Evolutionary conservation across 2,797 vertebrate genomes (phyloP).

Genomic region (Epinephelus coioides): DNA sequence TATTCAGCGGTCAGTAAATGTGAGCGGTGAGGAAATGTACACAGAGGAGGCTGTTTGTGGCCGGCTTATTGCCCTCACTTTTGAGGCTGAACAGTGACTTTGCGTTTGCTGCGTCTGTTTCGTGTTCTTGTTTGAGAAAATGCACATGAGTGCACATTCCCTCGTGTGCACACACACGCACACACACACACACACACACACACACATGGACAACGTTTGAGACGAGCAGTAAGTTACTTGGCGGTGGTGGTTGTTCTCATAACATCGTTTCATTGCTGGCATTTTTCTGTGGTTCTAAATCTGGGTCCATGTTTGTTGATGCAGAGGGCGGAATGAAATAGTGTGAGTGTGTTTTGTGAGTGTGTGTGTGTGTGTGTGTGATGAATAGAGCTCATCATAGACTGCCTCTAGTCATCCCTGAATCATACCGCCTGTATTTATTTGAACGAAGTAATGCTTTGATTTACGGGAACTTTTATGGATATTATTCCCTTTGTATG

Average conservation of each 20-base stretch:
- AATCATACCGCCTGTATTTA: slow-evolving; percentile 64
- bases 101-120: slow-evolving; percentile 50
- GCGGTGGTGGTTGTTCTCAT: slow-evolving; percentile 72
- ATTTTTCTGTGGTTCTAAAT: slow-evolving; percentile 81
- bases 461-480: slow-evolving; percentile 59
- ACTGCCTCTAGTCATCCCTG: slow-evolving; percentile 43
- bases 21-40: slow-evolving; percentile 69
- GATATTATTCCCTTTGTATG: slow-evolving; percentile 36
- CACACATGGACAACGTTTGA: slow-evolving; percentile 16
- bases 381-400: slow-evolving; percentile 54
- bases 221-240: slow-evolving; percentile 55
- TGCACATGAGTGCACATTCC: slow-evolving; percentile 28
- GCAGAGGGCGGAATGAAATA: slow-evolving; percentile 69
- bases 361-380: slow-evolving; percentile 34
- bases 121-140: slow-evolving; percentile 47
- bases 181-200: slow-evolving; percentile 40
- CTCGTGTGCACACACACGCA: slow-evolving; percentile 3
- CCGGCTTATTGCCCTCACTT: slow-evolving; percentile 36
- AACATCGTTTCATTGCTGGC: slow-evolving; percentile 78
- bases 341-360: slow-evolving; percentile 11
- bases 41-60: slow-evolving; percentile 60
- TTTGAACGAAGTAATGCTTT: slow-evolving; percentile 63
- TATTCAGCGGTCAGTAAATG: slow-evolving; percentile 71
- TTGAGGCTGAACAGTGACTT: slow-evolving; percentile 60
- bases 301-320: slow-evolving; percentile 78